Evolutionary conservation across 2,113 vertebrate genomes (phyloP).

Genomic region (Tyto alba): DNA sequence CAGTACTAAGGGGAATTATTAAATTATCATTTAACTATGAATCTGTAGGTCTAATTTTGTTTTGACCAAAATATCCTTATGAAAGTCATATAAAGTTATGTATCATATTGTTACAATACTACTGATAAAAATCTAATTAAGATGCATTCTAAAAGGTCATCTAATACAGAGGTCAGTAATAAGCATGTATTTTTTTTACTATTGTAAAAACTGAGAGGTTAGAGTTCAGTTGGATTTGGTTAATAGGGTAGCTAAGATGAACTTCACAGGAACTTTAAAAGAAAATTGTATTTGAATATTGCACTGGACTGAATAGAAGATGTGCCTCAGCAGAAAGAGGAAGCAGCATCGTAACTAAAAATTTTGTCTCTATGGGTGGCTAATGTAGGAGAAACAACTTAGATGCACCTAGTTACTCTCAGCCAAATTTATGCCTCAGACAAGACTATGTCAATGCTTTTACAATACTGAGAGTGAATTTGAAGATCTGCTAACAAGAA

Average conservation of each 20-base stretch:
- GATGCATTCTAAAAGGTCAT: background rate
- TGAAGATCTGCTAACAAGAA: background rate
- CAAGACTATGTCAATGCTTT: background rate
- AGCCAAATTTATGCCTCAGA: background rate
- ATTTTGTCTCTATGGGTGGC: background rate
- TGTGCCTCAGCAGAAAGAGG: background rate
- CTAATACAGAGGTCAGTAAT: background rate
- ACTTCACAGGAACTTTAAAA: background rate
- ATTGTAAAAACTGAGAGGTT: background rate
- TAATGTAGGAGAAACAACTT: background rate
- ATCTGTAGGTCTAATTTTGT: background rate
- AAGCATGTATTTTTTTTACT: background rate
- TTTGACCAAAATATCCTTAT: background rate
- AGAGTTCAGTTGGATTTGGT: background rate
- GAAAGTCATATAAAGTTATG: background rate
- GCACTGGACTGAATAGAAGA: background rate
- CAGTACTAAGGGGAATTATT: background rate
- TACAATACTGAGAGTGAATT: background rate
- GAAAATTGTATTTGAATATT: background rate
- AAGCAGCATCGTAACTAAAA: background rate
- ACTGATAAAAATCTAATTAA: background rate
- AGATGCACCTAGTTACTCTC: background rate
- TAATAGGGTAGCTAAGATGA: background rate
- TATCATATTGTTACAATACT: background rate
- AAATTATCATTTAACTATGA: background rate